Base-by-base conservation (phyloP, 1,140 invertebrate species). In the Pseudomyrmex flavicornis region DNA sequence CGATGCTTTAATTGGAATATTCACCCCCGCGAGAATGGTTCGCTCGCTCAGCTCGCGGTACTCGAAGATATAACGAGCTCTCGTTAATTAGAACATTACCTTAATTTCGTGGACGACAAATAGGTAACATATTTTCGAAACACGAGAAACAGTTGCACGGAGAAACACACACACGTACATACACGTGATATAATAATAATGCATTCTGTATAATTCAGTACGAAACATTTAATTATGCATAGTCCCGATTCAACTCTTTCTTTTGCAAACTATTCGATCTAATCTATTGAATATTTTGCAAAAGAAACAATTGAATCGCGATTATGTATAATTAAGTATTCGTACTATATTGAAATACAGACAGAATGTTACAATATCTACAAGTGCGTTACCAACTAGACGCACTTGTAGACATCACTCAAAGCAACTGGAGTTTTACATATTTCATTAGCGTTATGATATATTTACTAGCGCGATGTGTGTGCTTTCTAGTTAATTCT, bases 11-110 rank as follows among this genome's bases (percentile, higher is more conserved):
- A 80, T 80, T 80, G 54, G 76, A 80, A 80, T 80, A 80, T 70
- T 35, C 76, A 52, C 48, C n/a, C 44, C 54, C 44, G 54, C 54
- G 65, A 59, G 20, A 70, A 52, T 46, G 52, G 63, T 20, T 69
- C 13, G 22, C 22, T 26, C 26, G 26, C 26, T 26, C 26, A 0
- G 52, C 54, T 77, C 63, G 75, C 65, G 52, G 52, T 26, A 79
- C 65, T 80, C 76, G 56, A 80, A 80, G 76, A 80, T 70, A 80
- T 80, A 80, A 80, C 66, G 76, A 80, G 66, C 66, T 22, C 54
- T n/a, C 44, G 76, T 80, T 80, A 80, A 80, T 80, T 80, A 80
- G 76, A 58, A 70, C 66, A 80, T 80, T 80, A 80, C 76, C 56
- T 80, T 80, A 80, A 80, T 72, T 70, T 80, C 56, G 76, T 50